Evolutionary conservation across 2,113 vertebrate species (phyloP).

Genomic region (Eclectus roratus): DNA sequence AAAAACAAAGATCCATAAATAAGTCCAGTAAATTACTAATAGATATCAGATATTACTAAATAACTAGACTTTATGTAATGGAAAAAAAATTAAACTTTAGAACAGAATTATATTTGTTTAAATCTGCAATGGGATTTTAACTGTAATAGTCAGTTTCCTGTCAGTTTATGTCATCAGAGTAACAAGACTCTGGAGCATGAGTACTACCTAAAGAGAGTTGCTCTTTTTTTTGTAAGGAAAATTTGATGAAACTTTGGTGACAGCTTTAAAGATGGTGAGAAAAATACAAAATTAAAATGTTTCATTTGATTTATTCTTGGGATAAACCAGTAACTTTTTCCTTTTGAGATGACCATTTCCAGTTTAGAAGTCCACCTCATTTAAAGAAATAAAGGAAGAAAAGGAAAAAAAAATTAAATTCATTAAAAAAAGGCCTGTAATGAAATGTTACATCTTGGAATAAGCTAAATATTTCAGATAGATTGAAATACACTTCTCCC

Average conservation of each 20-base stretch:
- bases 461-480: background rate
- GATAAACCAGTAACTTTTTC: background rate
- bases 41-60: background rate
- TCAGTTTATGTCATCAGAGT: background rate
- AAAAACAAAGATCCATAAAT: background rate
- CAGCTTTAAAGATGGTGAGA: background rate
- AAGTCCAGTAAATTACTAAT: background rate
- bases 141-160: background rate
- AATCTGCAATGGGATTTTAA: background rate
- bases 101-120: background rate
- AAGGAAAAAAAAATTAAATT: background rate
- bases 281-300: background rate
- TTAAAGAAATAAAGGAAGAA: background rate
- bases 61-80: background rate
- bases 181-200: background rate
- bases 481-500: background rate
- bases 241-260: background rate
- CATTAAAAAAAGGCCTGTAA: background rate
- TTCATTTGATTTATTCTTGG: background rate
- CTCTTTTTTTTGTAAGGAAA: background rate
- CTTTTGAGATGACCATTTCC: background rate
- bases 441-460: background rate
- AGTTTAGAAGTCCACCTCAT: background rate
- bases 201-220: background rate
- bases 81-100: background rate